Conservation (phyloP, 35 echinoderm and acorn worm species). For the Anneissia japonica region DNA sequence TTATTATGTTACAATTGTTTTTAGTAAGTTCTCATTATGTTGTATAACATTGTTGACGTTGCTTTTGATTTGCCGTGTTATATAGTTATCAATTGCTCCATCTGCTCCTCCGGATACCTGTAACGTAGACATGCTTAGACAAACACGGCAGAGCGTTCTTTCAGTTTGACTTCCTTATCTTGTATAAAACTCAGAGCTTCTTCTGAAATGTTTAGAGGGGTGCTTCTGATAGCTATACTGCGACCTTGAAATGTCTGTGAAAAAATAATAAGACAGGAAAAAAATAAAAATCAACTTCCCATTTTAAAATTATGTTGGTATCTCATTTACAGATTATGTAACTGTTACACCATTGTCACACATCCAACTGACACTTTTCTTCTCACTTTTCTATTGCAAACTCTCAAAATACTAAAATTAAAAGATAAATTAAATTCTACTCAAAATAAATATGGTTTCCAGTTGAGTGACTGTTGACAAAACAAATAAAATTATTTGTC, state of each 20-base stretch:
- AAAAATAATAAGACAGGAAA: neutral
- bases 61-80: too few relatives aligned
- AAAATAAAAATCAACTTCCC: neutral
- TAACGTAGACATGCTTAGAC: too few relatives aligned
- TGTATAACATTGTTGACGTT: too few relatives aligned
- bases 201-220: conserved; percentile 56
- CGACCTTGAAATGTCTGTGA: conserved; percentile 83
- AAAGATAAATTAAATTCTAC: neutral
- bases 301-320: too few relatives aligned
- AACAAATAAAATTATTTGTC: too few relatives aligned
- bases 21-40: too few relatives aligned
- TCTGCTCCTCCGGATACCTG: too few relatives aligned
- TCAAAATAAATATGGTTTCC: neutral
- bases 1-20: too few relatives aligned
- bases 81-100: too few relatives aligned
- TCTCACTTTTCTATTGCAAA: neutral
- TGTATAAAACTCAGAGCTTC: neutral
- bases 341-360: neutral
- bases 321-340: neutral
- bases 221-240: conserved; percentile 63
- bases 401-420: neutral
- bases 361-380: neutral
- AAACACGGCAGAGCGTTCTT: neutral
- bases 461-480: too few relatives aligned
- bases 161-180: conserved; percentile 4